These are phyloP conservation scores for Eulemur mongoz DNA, from an alignment of 2,797 vertebrate genomes.

Conservation along the genomic window DNA sequence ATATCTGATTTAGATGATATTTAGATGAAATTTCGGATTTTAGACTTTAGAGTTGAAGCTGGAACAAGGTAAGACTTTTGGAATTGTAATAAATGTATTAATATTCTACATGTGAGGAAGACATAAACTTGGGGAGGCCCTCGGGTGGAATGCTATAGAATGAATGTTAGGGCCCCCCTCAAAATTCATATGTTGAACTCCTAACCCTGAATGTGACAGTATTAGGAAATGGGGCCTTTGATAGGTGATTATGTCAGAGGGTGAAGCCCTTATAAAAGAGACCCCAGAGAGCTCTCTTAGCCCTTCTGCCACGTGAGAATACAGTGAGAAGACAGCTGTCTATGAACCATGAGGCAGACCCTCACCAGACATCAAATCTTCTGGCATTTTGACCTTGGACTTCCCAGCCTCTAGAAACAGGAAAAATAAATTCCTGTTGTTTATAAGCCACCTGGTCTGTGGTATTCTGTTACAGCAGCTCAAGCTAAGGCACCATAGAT, in stretches of 20 bases:
- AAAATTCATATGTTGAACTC: background rate
- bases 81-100: background rate
- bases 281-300: background rate
- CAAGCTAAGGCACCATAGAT: background rate
- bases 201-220: background rate
- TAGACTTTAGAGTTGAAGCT: background rate
- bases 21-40: background rate
- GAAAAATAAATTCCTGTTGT: background rate
- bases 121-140: background rate
- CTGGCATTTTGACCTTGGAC: background rate
- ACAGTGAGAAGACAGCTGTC: background rate
- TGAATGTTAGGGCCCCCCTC: background rate
- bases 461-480: background rate
- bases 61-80: background rate
- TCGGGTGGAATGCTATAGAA: background rate
- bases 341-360: too few species aligned
- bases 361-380: background rate
- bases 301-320: background rate
- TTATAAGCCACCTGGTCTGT: background rate
- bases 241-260: background rate
- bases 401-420: background rate
- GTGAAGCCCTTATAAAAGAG: background rate
- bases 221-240: background rate
- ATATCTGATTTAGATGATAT: background rate
- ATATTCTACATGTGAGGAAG: background rate